Evolutionary conservation across 1,140 invertebrate species (phyloP), one percentile per base, ranked within the genome.

Genomic region (Macrotrachela quadricornifera): DNA sequence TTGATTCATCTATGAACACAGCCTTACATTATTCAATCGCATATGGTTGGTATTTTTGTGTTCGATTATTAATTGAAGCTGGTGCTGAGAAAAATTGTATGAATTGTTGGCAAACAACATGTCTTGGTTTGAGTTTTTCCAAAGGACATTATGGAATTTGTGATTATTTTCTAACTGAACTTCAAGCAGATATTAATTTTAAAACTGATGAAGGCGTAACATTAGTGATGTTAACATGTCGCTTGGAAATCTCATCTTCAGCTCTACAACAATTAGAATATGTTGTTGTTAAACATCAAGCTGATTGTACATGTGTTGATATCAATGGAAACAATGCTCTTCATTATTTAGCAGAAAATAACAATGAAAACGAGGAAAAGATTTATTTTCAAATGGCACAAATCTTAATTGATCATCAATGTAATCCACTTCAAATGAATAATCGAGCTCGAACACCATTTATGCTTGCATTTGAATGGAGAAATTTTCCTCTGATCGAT

Each of bases 21-120:
- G 75, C 81, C 0, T 67, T 87, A 11, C 82, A 86, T 67, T 85
- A 84, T 63, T 83, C 84, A 1, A 77, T 79, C 54, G 75, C 74
- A 0, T 76, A 76, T 64, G 75, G 75, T 11, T 76, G 74, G 73
- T 68, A 71, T 54, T 73, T 71, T 59, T 69, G 67, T 51, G 58
- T 73, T 14, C 67, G 73, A 50, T 56, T 75, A 14, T 61, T 76
- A 15, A 58, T 74, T 12, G 70, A 75, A 56, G 67, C 70, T 47
- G 73, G 71, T 13, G 71, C 70, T 10, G 61, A 65, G 38, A 59
- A 67, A 14, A 65, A 66, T 60, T 54, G 61, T 18, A 51, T 60
- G 17, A 76, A 75, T 62, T 65, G 70, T 45, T 75, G 74, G 73
- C 56, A 72, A 68, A 59, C 71, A 11, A 73, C 71, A 37, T 71